Evolutionary conservation across 2,113 vertebrate species (phyloP).

Genomic region (Eira barbara): DNA sequence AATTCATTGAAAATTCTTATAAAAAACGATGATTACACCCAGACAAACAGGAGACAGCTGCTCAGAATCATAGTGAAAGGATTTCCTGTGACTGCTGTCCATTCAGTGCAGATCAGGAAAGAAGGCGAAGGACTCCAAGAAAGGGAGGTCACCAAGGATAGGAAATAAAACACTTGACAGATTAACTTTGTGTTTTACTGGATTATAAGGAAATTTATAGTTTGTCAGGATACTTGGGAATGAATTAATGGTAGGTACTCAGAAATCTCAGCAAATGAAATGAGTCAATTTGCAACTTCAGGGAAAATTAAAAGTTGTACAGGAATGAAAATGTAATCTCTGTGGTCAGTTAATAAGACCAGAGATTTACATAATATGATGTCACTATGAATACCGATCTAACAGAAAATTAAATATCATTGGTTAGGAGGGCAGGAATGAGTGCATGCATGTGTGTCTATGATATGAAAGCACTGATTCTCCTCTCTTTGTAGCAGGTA

Average conservation of each 20-base stretch:
- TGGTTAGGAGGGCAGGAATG: background rate
- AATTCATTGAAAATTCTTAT: background rate
- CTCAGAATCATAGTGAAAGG: background rate
- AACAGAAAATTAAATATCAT: background rate
- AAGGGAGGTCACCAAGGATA: background rate
- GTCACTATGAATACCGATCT: background rate
- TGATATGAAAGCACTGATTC: background rate
- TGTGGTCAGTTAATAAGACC: background rate
- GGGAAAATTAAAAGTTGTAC: conserved; percentile 18
- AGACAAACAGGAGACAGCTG: background rate
- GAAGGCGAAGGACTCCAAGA: background rate
- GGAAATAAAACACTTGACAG: background rate
- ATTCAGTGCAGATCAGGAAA: background rate
- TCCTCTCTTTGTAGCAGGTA: background rate
- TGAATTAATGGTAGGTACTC: background rate
- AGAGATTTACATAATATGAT: background rate
- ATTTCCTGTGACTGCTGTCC: background rate
- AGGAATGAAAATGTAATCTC: background rate
- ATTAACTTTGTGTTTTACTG: background rate
- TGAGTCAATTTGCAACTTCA: conserved; percentile 27
- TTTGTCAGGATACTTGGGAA: background rate
- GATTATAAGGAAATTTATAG: background rate
- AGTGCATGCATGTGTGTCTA: background rate
- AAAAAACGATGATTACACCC: background rate
- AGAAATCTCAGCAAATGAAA: conserved; percentile 19